phyloP scores from a whole-genome alignment of 2,888 invertebrate genomes.

The Chrysolina americana region DNA sequence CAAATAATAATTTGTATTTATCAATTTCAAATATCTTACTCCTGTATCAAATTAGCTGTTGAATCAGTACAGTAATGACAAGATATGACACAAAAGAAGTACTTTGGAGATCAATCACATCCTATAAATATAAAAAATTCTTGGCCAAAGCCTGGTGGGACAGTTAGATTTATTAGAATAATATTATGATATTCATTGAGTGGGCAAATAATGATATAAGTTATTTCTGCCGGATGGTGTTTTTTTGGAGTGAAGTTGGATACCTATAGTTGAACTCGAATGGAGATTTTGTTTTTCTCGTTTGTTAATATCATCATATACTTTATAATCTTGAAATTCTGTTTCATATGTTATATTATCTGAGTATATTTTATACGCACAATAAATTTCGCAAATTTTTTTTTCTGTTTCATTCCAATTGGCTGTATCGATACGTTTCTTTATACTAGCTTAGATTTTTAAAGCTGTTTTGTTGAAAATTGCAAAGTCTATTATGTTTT shows the following conservation, averaged over 20 bases:
- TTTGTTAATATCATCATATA: neutral
- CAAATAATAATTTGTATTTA: too few species aligned
- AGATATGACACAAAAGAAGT: too few species aligned
- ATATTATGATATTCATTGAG: too few species aligned
- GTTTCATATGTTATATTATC: slow-evolving; percentile 12
- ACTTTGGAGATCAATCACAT: too few species aligned
- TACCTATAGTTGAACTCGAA: neutral
- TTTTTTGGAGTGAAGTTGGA: neutral
- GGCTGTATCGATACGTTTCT: too few species aligned
- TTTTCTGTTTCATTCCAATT: neutral
- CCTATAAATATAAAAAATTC: too few species aligned
- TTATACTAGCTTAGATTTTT: neutral
- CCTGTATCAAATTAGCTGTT: too few species aligned
- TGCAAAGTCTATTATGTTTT: neutral
- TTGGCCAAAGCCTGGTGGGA: too few species aligned
- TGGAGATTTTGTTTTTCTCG: neutral
- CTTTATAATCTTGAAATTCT: neutral
- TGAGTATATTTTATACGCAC: slow-evolving; percentile 5
- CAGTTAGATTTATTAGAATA: too few species aligned
- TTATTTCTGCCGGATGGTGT: neutral
- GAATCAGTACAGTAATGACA: too few species aligned
- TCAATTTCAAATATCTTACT: too few species aligned
- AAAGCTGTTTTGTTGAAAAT: neutral
- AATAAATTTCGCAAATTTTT: slow-evolving; percentile 23
- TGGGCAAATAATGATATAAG: too few species aligned